Evolutionary conservation across 37 sponge, comb jelly and placozoan genomes (phyloP), one percentile per base, ranked within the genome.

Genomic region (Chondrosia reniformis): DNA sequence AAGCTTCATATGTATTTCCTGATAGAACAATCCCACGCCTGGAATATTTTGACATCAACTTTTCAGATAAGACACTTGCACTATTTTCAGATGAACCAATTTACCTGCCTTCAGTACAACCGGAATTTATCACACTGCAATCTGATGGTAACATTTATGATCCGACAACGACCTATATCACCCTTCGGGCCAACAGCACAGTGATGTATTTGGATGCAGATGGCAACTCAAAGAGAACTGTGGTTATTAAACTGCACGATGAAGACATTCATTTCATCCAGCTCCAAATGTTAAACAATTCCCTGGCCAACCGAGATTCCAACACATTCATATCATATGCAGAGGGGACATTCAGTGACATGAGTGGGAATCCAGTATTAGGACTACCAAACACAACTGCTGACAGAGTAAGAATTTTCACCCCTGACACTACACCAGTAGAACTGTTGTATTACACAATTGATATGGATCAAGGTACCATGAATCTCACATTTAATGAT

Each of bases 401-500:
- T 19, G 30, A 79, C 0, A 55, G 25, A 17, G 85, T 80, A 19
- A 49, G 38, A 2, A 31, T 6, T 15, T 55, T 79, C 63, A 25
- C 31, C 27, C 27, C 40, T 30, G 89, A 95, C 59, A 46, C 24
- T 3, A 74, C 80, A 25, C 54, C 73, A 45, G 71, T 84, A 17
- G 40, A 21, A 7, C 55, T 93, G 37, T 19, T 84, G 1, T 66
- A 38, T 30, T 95, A 80, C 65, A 89, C 86, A 2, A 73, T 95
- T 54, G 93, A 95, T 44, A 39, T 95, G 67, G 88, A 95, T 69
- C 74, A 55, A 8, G 93, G 96, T 21, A 86, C 55, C 21, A 76
- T 95, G 62, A 83, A 87, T 30, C 62, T 95, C 3, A 86, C 87
- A 28, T 95, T 95, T 84, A 78, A 86, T 84, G 96, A 95, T 73